Conservation (phyloP, 2,113 vertebrate species). For the Hiodon alosoides region DNA sequence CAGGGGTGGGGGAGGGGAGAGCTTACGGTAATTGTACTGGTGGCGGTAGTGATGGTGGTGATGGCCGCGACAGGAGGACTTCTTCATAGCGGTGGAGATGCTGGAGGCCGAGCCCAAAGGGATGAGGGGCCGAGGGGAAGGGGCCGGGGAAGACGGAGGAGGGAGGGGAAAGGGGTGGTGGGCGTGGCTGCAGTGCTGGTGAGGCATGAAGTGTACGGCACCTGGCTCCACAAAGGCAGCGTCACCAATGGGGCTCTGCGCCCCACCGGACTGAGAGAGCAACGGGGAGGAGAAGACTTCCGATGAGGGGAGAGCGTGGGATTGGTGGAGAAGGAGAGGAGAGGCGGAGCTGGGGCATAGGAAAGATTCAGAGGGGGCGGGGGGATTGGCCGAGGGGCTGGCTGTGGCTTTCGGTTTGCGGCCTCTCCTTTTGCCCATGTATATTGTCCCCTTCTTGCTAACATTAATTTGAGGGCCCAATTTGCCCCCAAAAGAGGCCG, state of each 20-base stretch:
- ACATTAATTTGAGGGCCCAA: conserved; percentile 95
- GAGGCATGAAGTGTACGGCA: conserved; percentile 77
- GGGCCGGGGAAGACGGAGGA: conserved; percentile 63
- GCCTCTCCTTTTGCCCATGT: conserved; percentile 94
- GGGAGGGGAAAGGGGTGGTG: conserved; percentile 63
- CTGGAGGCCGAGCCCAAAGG: conserved; percentile 25
- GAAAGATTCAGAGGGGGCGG: conserved; percentile 55
- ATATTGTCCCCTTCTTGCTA: conserved; percentile 97
- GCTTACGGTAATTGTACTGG: conserved; percentile 65
- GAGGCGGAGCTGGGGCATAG: conserved; percentile 61
- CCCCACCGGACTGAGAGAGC: conserved; percentile 86
- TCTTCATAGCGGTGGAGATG: conserved; percentile 54
- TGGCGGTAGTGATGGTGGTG: conserved; percentile 66
- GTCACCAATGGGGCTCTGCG: conserved; percentile 91
- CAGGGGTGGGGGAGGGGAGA: conserved; percentile 65
- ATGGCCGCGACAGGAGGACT: conserved; percentile 59
- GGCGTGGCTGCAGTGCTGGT: conserved; percentile 57
- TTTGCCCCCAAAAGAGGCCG: conserved; percentile 85
- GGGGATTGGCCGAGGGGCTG: conserved; percentile 26
- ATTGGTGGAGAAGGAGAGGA: conserved; percentile 62
- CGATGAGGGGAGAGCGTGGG: conserved; percentile 54
- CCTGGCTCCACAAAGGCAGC: conserved; percentile 91
- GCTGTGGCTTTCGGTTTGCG: conserved; percentile 81
- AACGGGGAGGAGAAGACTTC: conserved; percentile 84
- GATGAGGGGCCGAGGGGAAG: conserved; percentile 54